Percentiles rank a stretch among this genome's conserved stretches.
Evolutionary conservation across 2,113 vertebrate genomes (phyloP).

Genomic region (Acrocephalus arundinaceus): DNA sequence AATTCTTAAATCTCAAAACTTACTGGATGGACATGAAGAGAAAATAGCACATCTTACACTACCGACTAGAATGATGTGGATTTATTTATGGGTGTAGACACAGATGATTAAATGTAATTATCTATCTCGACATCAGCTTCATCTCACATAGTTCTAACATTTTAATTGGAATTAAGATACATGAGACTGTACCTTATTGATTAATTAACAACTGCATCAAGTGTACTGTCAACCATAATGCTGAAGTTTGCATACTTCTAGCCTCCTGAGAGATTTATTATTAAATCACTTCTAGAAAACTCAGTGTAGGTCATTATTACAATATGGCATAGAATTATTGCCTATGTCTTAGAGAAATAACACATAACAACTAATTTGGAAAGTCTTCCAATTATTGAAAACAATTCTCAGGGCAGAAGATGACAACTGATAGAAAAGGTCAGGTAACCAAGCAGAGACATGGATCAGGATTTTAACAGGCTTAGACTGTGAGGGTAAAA

Average conservation of each 20-base stretch:
- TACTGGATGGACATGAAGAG: background rate
- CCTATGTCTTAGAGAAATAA: background rate
- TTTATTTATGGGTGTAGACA: background rate
- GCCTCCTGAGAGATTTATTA: slow-evolving; percentile 45
- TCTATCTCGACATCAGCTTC: background rate
- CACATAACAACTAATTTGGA: background rate
- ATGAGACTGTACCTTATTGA: slow-evolving; percentile 46
- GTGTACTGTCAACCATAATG: slow-evolving; percentile 35
- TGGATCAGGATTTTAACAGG: rapidly evolving
- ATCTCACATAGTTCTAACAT: slow-evolving; percentile 33
- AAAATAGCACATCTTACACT: background rate
- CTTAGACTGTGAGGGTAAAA: background rate
- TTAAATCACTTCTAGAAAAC: slow-evolving; percentile 37
- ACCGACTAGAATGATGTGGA: background rate
- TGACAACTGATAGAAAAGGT: background rate
- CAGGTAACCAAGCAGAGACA: rapidly evolving
- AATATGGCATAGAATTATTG: slow-evolving; percentile 16
- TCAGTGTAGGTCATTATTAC: slow-evolving; percentile 5
- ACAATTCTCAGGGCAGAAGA: background rate
- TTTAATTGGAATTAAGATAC: slow-evolving; percentile 63
- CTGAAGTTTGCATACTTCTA: slow-evolving; percentile 46
- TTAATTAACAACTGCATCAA: slow-evolving; percentile 49
- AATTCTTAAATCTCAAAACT: background rate
- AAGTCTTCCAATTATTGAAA: background rate
- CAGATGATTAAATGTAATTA: background rate